A percentile compares a stretch with the other conserved stretches of the same genome.
Evolutionary conservation across 2,888 invertebrate genomes (phyloP).

Genomic region (Rosalia funebris): DNA sequence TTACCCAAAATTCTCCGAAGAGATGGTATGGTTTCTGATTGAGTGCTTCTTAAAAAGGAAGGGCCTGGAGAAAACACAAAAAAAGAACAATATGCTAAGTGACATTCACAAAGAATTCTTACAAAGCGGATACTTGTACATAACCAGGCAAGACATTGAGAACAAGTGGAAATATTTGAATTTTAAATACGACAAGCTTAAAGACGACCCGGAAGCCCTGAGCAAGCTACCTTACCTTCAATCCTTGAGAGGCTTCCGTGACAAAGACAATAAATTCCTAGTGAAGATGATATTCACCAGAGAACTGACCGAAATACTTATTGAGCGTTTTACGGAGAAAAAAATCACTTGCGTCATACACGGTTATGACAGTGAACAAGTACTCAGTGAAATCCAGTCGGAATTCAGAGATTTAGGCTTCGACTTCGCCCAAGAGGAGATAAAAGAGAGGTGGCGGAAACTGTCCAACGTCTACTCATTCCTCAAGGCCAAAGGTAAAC

Average conservation of each 20-base stretch:
- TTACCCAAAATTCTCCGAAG: slow-evolving; percentile 23
- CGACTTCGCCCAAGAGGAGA: slow-evolving; percentile 19
- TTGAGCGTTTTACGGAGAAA: slow-evolving; percentile 25
- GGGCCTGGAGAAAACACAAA: slow-evolving; percentile 13
- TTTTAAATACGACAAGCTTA: slow-evolving; percentile 20
- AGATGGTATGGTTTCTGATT: slow-evolving; percentile 29
- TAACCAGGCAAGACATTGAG: slow-evolving; percentile 20
- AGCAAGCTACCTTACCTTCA: slow-evolving; percentile 22
- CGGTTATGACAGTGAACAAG: slow-evolving; percentile 28
- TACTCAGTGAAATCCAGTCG: slow-evolving; percentile 22
- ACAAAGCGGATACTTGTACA: slow-evolving; percentile 13
- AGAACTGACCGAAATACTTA: slow-evolving; percentile 26
- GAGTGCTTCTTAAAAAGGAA: slow-evolving; percentile 27
- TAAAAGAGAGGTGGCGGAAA: slow-evolving; percentile 24
- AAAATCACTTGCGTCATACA: slow-evolving; percentile 24
- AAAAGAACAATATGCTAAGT: slow-evolving; percentile 16
- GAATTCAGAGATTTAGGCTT: slow-evolving; percentile 27
- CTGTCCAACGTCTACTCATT: slow-evolving; percentile 19
- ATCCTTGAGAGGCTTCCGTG: slow-evolving; percentile 18
- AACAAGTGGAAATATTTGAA: slow-evolving; percentile 27
- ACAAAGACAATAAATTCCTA: neutral
- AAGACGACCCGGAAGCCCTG: slow-evolving; percentile 10
- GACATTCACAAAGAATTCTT: slow-evolving; percentile 26
- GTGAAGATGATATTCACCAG: slow-evolving; percentile 26
- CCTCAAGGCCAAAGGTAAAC: slow-evolving; percentile 16